Evolutionary conservation across 2,797 vertebrate genomes (phyloP).

Genomic region (Acrocephalus scirpaceus): DNA sequence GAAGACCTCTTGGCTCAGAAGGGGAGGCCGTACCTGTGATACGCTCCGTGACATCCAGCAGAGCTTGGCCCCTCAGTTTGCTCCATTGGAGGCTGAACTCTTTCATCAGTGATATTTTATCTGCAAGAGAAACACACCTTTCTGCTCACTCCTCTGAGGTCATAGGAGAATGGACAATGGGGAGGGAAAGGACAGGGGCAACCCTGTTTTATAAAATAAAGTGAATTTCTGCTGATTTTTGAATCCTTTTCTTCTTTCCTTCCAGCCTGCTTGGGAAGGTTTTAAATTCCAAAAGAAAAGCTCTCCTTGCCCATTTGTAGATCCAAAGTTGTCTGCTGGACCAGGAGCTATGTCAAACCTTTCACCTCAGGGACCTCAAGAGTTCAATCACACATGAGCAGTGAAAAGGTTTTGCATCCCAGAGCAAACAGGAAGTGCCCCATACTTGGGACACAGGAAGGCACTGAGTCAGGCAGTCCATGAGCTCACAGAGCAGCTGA

Average conservation of each 20-base stretch:
- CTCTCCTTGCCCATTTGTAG: background rate
- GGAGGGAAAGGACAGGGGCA: background rate
- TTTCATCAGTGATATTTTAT: constrained; percentile 12
- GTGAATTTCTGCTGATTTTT: background rate
- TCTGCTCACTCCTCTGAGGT: background rate
- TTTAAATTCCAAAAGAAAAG: background rate
- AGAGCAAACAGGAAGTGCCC: background rate
- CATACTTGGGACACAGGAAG: background rate
- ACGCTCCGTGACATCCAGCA: constrained; percentile 60
- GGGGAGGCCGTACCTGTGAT: constrained; percentile 34
- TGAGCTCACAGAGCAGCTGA: background rate
- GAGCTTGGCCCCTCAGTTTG: constrained; percentile 63
- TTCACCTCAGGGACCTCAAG: background rate
- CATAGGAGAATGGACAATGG: background rate
- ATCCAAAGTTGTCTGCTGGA: background rate
- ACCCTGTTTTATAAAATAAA: background rate
- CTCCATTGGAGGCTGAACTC: constrained; percentile 27
- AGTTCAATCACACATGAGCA: background rate
- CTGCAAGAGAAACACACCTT: constrained; percentile 60
- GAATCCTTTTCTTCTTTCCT: background rate
- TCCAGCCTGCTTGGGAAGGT: background rate
- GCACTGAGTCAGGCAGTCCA: background rate
- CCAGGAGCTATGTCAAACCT: background rate
- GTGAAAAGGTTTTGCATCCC: background rate
- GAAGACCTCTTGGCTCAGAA: background rate